A percentile compares a stretch with the other conserved stretches of the same genome.
phyloP scores from a whole-genome alignment of 2,113 vertebrate species.

The Aldabrachelys gigantea region DNA sequence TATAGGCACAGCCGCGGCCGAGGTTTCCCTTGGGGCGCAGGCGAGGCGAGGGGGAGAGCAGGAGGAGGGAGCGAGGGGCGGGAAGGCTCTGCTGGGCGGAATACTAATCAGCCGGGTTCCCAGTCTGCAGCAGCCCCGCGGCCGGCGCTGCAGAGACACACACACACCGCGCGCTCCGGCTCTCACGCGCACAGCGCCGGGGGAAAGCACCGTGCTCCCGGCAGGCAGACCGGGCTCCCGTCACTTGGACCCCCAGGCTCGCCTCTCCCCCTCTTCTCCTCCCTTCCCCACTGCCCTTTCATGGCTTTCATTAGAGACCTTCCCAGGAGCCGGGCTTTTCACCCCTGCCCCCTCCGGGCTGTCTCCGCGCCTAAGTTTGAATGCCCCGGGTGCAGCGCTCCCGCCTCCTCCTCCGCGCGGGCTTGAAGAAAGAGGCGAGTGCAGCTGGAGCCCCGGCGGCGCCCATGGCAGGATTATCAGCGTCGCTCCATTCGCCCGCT shows the following conservation, averaged over 20 bases:
- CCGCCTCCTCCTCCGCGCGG: not conserved
- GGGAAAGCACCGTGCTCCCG: not conserved
- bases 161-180: not conserved
- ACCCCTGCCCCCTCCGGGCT: constrained; percentile 38
- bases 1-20: not conserved
- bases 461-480: constrained; percentile 2
- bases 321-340: not conserved
- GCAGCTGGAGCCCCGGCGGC: not conserved
- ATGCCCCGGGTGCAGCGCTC: not conserved
- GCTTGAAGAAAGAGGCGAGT: not conserved
- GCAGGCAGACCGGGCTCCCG: not conserved
- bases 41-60: not conserved
- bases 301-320: constrained; percentile 38
- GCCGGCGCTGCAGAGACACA: constrained; percentile 38
- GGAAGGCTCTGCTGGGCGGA: constrained; percentile 61
- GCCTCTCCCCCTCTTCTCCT: not conserved
- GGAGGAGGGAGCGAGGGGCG: constrained; percentile 12
- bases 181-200: not conserved
- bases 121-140: constrained; percentile 38
- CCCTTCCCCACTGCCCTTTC: not conserved
- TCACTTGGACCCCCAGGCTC: not conserved
- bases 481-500: not conserved
- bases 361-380: constrained; percentile 39
- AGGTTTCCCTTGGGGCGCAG: not conserved
- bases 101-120: constrained; percentile 59